Evolutionary conservation across 2,113 vertebrate species (phyloP).

Genomic region (Cervus canadensis): DNA sequence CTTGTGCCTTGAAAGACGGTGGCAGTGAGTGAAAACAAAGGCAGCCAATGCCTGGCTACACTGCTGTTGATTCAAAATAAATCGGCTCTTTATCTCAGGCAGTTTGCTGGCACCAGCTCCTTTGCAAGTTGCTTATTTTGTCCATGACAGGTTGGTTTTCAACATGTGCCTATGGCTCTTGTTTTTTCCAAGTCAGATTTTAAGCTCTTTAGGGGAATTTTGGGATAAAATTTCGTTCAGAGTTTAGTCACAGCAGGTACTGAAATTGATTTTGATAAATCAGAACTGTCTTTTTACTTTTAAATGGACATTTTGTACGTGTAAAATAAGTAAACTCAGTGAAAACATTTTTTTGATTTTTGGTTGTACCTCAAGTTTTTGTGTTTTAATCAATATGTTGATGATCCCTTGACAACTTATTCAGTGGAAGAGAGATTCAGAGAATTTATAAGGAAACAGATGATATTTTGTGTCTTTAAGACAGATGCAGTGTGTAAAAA

Average conservation of each 20-base stretch:
- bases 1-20: slow-evolving; percentile 61
- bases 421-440: neutral
- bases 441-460: neutral
- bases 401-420: neutral
- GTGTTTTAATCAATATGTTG: neutral
- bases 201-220: neutral
- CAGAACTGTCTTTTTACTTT: neutral
- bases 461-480: neutral
- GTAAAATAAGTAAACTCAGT: neutral
- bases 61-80: slow-evolving; percentile 64
- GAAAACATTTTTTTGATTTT: neutral
- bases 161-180: neutral
- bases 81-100: neutral
- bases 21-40: slow-evolving; percentile 69
- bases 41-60: slow-evolving; percentile 51
- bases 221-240: slow-evolving; percentile 3
- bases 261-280: neutral
- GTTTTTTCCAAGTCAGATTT: neutral
- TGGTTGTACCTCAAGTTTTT: neutral
- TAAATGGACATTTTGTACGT: neutral
- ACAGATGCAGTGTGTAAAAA: neutral
- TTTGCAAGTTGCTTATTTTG: slow-evolving; percentile 6
- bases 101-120: neutral
- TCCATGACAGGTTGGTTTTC: neutral
- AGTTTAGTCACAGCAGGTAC: neutral